These are phyloP conservation scores for Epizoanthus stellaris DNA, from an alignment of 92 coral and sea anemone genomes.

Conservation along the genomic window DNA sequence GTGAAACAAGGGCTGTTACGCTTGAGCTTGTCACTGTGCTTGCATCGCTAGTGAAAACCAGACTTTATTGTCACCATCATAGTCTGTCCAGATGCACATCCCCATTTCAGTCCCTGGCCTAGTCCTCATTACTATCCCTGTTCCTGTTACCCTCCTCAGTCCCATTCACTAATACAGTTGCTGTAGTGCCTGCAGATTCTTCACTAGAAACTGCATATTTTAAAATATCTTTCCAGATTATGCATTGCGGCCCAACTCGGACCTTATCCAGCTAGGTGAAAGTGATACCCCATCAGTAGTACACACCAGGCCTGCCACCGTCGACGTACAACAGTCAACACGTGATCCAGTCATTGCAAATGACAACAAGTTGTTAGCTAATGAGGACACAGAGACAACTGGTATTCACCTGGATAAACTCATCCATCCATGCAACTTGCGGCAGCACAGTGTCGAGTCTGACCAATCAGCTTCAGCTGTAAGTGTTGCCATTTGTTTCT, in stretches of 20 bases:
- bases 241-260: slow-evolving; percentile 25
- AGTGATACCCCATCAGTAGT: neutral
- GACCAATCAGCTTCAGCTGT: slow-evolving; percentile 73
- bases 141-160: too few species aligned
- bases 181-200: too few species aligned
- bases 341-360: too few species aligned
- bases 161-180: too few species aligned
- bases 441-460: slow-evolving; percentile 81
- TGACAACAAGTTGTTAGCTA: neutral
- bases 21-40: too few species aligned
- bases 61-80: too few species aligned
- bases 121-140: too few species aligned
- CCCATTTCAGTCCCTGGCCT: neutral
- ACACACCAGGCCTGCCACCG: neutral
- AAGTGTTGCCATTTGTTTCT: slow-evolving; percentile 1
- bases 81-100: neutral
- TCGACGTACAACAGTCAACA: neutral
- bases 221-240: slow-evolving; percentile 12
- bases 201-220: neutral
- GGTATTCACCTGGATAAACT: slow-evolving; percentile 1
- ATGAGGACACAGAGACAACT: neutral
- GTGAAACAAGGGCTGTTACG: too few species aligned
- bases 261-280: slow-evolving; percentile 54
- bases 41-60: too few species aligned
- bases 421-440: slow-evolving; percentile 27